Evolutionary conservation across 2,888 invertebrate genomes (phyloP).

Genomic region (Merodon equestris): DNA sequence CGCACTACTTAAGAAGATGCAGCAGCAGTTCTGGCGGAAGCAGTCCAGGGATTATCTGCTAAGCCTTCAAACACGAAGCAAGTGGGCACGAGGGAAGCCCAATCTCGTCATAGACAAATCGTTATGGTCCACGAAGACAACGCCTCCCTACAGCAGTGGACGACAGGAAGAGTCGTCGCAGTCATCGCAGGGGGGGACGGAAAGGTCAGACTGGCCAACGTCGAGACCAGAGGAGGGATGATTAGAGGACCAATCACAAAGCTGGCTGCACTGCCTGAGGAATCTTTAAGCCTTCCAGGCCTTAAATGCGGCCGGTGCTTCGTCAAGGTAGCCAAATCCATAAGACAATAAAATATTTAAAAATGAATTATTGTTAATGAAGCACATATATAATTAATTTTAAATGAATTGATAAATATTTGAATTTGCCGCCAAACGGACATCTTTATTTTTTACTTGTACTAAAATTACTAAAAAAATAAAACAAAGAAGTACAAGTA

Average conservation of each 20-base stretch:
- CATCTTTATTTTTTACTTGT: too few species aligned
- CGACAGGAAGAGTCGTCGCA: too few species aligned
- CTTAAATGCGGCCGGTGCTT: constrained; percentile 25
- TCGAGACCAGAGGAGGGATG: too few species aligned
- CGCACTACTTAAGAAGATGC: constrained; percentile 18
- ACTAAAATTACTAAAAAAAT: too few species aligned
- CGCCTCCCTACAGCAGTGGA: constrained; percentile 41
- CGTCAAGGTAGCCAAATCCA: neutral
- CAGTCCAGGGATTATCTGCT: constrained; percentile 53
- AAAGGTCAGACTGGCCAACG: constrained; percentile 48
- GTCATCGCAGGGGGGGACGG: constrained; percentile 36
- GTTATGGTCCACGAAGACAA: constrained; percentile 35
- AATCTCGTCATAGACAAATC: constrained; percentile 34
- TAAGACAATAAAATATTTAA: neutral
- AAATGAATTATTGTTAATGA: neutral
- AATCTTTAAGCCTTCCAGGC: constrained; percentile 20
- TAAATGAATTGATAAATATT: constrained; percentile 11
- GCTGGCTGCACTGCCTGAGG: constrained; percentile 19
- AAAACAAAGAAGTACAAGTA: too few species aligned
- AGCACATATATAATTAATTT: neutral
- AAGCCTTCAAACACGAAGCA: constrained; percentile 31
- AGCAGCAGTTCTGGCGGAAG: constrained; percentile 39
- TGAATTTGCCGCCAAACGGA: neutral
- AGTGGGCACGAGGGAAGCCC: constrained; percentile 35
- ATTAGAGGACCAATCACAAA: constrained; percentile 32